Conservation (phyloP, 2,888 invertebrate species). For the Tipula vernalis region DNA sequence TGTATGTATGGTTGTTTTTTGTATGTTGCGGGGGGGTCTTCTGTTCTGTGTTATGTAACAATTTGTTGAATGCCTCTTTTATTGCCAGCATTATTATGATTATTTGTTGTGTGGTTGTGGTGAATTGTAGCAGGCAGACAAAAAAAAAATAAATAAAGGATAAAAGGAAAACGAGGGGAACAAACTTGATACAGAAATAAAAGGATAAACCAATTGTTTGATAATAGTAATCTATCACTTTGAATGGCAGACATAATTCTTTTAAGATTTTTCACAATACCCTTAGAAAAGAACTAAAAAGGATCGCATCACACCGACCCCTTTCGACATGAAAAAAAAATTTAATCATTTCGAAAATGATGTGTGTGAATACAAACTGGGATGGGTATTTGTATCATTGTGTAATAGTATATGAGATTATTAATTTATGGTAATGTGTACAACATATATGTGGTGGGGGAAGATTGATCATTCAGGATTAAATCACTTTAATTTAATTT, state of each 20-base stretch:
- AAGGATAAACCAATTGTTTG: conserved; percentile 4
- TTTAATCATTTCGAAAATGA: neutral
- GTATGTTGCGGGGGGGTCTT: neutral
- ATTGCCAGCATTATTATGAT: neutral
- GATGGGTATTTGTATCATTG: neutral
- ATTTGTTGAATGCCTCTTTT: neutral
- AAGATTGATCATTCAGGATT: neutral
- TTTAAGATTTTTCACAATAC: conserved; percentile 4
- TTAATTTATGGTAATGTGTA: neutral
- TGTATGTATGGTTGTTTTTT: neutral
- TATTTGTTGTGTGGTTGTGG: conserved; percentile 4
- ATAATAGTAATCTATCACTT: conserved; percentile 4
- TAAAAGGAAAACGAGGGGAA: neutral
- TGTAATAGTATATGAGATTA: neutral
- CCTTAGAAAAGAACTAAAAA: neutral
- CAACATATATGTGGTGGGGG: neutral
- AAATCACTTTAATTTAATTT: neutral
- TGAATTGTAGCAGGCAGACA: neutral
- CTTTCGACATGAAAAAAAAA: neutral
- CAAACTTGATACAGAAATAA: neutral
- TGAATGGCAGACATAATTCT: conserved; percentile 4
- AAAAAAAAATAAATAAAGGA: neutral
- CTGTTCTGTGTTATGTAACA: neutral
- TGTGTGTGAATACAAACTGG: neutral
- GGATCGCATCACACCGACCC: conserved; percentile 4